Evolutionary conservation across 2,888 invertebrate genomes (phyloP).

Genomic region (Conistra vaccinii): DNA sequence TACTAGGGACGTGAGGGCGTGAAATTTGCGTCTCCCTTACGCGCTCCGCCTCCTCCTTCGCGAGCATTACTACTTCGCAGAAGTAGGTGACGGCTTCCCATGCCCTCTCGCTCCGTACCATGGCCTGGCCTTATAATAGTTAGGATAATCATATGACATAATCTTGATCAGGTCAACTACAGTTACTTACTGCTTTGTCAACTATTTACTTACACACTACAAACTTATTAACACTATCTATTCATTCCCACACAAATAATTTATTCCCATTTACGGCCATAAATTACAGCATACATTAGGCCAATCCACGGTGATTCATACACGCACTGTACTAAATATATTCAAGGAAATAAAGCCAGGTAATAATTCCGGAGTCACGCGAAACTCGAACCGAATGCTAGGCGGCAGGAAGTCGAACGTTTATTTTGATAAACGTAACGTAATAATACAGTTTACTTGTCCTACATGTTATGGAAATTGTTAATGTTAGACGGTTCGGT

Average conservation of each 20-base stretch:
- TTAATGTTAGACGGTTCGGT: neutral
- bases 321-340: slow-evolving; percentile 64
- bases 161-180: too few relatives aligned
- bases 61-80: too few relatives aligned
- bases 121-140: too few relatives aligned
- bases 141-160: neutral
- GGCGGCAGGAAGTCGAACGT: slow-evolving; percentile 66
- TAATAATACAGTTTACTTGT: slow-evolving; percentile 64
- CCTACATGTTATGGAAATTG: slow-evolving; percentile 44
- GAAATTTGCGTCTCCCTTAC: too few relatives aligned
- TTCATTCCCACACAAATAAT: slow-evolving; percentile 43
- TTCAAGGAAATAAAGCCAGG: slow-evolving; percentile 66
- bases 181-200: too few relatives aligned
- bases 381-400: slow-evolving; percentile 64
- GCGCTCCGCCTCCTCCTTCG: too few relatives aligned
- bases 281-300: slow-evolving; percentile 61
- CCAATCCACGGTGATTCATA: slow-evolving; percentile 58
- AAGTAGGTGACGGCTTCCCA: too few relatives aligned
- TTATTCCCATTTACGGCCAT: slow-evolving; percentile 45
- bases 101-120: too few relatives aligned
- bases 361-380: slow-evolving; percentile 72
- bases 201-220: neutral
- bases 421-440: slow-evolving; percentile 69
- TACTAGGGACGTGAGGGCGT: too few relatives aligned
- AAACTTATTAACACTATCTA: slow-evolving; percentile 23